Evolutionary conservation across 2,797 vertebrate species (phyloP).

Genomic region (Lepilemur ruficaudatus): DNA sequence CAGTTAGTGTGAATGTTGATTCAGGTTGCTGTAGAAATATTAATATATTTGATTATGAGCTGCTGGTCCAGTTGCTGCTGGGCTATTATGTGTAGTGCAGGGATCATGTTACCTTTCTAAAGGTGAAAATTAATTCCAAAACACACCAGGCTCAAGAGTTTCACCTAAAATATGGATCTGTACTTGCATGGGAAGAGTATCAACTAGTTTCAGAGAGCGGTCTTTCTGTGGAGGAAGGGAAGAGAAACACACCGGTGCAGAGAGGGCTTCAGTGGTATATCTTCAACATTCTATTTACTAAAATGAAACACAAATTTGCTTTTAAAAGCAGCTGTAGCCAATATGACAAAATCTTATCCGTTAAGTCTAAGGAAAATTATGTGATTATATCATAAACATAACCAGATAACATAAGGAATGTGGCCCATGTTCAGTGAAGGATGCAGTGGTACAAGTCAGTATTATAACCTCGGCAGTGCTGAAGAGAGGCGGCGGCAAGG

Average conservation of each 20-base stretch:
- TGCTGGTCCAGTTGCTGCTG: not conserved
- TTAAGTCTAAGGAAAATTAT: not conserved
- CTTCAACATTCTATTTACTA: not conserved
- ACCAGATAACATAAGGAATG: not conserved
- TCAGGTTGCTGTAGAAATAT: conserved; percentile 25
- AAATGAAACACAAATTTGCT: not conserved
- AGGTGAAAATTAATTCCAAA: conserved; percentile 32
- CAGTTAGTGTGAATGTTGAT: not conserved
- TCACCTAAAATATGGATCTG: not conserved
- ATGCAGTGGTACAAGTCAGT: not conserved
- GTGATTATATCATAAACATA: not conserved
- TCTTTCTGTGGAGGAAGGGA: not conserved
- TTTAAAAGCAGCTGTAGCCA: not conserved
- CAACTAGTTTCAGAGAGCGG: not conserved
- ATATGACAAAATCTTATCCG: not conserved
- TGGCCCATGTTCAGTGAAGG: not conserved
- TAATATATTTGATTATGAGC: conserved; percentile 12
- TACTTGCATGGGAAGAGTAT: not conserved
- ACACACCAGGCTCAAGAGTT: not conserved
- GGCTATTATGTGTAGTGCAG: not conserved
- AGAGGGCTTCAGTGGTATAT: not conserved
- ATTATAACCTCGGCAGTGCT: no score
- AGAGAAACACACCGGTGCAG: not conserved
- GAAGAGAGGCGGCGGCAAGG: not conserved
- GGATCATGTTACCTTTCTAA: not conserved